Evolutionary conservation across 2,797 vertebrate genomes (phyloP), one percentile per base, ranked within the genome.

Genomic region (Oreochromis grahami): DNA sequence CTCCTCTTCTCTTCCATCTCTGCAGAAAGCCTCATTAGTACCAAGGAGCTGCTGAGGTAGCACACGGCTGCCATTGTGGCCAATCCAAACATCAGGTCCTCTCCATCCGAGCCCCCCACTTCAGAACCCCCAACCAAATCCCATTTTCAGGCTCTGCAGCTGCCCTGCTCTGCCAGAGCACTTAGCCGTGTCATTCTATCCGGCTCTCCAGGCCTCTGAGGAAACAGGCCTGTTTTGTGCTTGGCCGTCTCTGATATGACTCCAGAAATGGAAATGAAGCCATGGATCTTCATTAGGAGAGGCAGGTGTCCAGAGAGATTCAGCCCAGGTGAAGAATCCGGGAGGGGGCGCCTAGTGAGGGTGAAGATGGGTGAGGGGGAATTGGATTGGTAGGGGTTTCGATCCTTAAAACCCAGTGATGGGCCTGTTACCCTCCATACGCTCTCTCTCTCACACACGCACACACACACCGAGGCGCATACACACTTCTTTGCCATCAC

Each of bases 251-350:
- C 95, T 86, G 96, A 97, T 96, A 96, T 96, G 96, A 97, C 97
- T 96, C 97, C 96, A 97, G 96, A 96, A 94, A 96, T 97, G 96
- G 96, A 97, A 97, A 97, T 97, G 87, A 95, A 95, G 95, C 95
- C 92, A 96, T 96, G 95, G 95, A 97, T 97, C 96, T 97, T 98
- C 97, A 98, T 98, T 97, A 97, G 94, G 94, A 96, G 94, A 97
- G 95, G 97, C 98, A 99, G 97, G 97, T 99, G 98, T 97, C 96
- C 96, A 87, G 90, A 88, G 91, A 94, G 92, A 94, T 90, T 88
- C 94, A 83, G 93, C 95, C 96, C 97, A 98, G 98, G 98, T 99
- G 97, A 98, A 96, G 96, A 93, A 93, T 93, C 88, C 12, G 88
- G 86, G 88, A 51, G 90, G 83, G 86, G 87, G 76, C 1, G 41